phyloP scores from a whole-genome alignment of 2,797 vertebrate genomes.

The Poeciliopsis paucimaculata region DNA sequence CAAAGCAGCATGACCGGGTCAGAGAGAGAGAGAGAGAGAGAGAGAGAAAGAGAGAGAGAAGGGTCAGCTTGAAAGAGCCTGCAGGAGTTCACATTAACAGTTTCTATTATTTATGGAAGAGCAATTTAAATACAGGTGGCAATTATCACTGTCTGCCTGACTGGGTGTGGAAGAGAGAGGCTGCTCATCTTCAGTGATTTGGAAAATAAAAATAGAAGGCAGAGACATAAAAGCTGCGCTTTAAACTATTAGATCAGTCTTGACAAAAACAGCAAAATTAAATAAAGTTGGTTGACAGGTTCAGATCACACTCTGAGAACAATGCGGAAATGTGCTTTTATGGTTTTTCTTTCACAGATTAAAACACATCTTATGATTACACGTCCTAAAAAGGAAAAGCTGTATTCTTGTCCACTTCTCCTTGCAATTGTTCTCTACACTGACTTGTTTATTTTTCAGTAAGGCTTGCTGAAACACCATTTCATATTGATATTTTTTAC shows the following conservation, averaged over 20 bases:
- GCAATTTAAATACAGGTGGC: not conserved
- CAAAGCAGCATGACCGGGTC: conserved; percentile 1
- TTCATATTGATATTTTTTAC: not conserved
- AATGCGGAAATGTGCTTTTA: not conserved
- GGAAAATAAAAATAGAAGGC: not conserved
- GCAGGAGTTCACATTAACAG: not conserved
- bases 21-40: not conserved
- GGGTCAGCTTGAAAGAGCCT: not conserved
- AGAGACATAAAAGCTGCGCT: not conserved
- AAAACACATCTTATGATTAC: not conserved
- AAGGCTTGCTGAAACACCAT: not conserved
- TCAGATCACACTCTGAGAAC: not conserved
- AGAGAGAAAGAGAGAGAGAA: not conserved
- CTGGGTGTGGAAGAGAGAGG: conserved; percentile 24
- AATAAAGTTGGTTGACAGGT: not conserved
- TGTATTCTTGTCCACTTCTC: not conserved
- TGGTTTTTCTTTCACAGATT: not conserved
- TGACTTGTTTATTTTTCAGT: not conserved
- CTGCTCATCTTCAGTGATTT: not conserved
- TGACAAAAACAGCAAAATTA: not conserved
- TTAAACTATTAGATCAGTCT: not conserved
- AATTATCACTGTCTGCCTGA: not conserved
- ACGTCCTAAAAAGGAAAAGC: not conserved
- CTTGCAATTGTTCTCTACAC: not conserved
- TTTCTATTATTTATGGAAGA: not conserved